phyloP scores from a whole-genome alignment of 2,113 vertebrate species.

The Megatriorchis doriae region DNA sequence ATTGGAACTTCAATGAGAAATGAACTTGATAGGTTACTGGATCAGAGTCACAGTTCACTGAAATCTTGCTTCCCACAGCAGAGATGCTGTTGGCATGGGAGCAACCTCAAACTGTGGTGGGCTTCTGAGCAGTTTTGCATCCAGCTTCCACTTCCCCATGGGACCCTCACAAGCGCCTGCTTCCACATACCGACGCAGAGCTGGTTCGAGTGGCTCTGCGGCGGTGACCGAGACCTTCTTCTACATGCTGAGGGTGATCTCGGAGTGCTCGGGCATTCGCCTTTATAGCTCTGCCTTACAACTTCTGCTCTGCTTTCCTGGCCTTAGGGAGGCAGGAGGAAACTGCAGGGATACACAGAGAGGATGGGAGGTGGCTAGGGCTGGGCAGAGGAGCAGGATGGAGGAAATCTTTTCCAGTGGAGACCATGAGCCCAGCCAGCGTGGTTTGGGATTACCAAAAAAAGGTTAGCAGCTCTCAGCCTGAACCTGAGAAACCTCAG shows the following conservation, averaged over 20 bases:
- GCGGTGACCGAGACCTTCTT: neutral
- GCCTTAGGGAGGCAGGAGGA: neutral
- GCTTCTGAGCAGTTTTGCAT: neutral
- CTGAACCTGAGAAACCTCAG: neutral
- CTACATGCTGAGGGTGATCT: neutral
- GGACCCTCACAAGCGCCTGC: neutral
- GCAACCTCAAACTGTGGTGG: neutral
- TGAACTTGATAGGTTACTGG: neutral
- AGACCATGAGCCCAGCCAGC: neutral
- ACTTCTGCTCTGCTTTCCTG: neutral
- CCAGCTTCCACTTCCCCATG: neutral
- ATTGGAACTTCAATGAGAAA: neutral
- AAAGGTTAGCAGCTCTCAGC: neutral
- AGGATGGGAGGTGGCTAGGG: neutral
- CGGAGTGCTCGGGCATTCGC: accelerated
- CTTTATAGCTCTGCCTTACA: neutral
- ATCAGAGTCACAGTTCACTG: neutral
- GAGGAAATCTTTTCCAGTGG: neutral
- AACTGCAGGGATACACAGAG: neutral
- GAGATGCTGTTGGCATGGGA: neutral
- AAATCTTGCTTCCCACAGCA: neutral
- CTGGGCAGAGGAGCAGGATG: neutral
- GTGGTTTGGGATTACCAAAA: neutral
- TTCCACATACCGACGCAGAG: neutral
- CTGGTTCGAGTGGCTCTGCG: neutral